Percentiles rank a stretch among this genome's conserved stretches.
Conservation (phyloP, 2,797 vertebrate genomes). For the Margarornis squamiger region DNA sequence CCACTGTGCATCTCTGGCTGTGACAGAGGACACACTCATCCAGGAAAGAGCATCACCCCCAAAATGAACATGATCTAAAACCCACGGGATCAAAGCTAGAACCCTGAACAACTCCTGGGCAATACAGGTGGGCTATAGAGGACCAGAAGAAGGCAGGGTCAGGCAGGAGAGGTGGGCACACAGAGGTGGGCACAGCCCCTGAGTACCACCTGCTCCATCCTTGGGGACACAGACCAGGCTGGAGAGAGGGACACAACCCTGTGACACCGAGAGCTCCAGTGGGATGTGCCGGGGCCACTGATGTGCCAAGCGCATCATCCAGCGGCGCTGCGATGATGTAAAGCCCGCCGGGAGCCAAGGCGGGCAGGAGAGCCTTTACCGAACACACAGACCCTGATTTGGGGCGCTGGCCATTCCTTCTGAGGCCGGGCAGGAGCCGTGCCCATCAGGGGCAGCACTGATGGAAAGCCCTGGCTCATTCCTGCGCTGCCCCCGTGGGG, state of each 20-base stretch:
- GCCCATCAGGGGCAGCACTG: fast-evolving
- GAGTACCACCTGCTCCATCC: not conserved
- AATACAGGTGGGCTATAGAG: not conserved
- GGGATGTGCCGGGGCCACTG: not conserved
- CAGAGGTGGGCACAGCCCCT: not conserved
- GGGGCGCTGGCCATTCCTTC: not conserved
- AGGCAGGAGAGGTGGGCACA: not conserved
- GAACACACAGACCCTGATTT: fast-evolving
- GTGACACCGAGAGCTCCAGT: not conserved
- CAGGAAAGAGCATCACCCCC: not conserved
- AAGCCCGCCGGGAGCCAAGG: not conserved
- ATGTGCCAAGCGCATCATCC: not conserved
- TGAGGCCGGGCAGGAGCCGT: not conserved
- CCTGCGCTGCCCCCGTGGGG: not conserved
- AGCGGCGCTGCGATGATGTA: not conserved
- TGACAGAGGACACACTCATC: fast-evolving
- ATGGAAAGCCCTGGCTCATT: not conserved
- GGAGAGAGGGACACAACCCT: not conserved
- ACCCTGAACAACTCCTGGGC: not conserved
- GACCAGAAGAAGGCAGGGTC: not conserved
- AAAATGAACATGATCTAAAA: fast-evolving
- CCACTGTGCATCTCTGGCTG: too few species aligned
- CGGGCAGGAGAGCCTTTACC: not conserved
- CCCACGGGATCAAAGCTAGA: too few species aligned
- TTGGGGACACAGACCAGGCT: not conserved